Conservation (phyloP, 2,113 vertebrate genomes). For the Fregata magnificens region DNA sequence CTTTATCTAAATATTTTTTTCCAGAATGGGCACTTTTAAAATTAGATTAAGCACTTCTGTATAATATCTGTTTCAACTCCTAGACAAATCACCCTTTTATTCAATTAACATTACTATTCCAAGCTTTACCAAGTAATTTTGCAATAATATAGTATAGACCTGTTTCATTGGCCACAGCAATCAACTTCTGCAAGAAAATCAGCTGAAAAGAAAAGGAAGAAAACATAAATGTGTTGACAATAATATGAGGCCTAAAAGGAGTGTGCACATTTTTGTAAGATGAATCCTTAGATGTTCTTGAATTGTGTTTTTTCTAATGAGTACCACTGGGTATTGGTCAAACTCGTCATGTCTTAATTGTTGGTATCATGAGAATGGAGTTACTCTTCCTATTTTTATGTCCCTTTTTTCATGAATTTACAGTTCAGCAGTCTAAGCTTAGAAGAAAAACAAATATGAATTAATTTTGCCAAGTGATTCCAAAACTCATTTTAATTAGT, state of each 20-base stretch:
- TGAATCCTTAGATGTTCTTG: background rate
- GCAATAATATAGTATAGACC: background rate
- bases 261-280: background rate
- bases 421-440: slow-evolving; percentile 23
- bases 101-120: slow-evolving; percentile 23
- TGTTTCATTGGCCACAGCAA: background rate
- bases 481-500: slow-evolving; percentile 54
- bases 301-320: slow-evolving; percentile 53
- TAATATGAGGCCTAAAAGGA: background rate
- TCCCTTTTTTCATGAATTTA: slow-evolving; percentile 42
- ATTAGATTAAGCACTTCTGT: slow-evolving; percentile 42
- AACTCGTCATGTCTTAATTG: background rate
- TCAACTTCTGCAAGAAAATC: background rate
- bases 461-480: slow-evolving; percentile 41
- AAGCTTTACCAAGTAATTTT: background rate
- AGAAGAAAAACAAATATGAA: slow-evolving; percentile 30
- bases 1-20: slow-evolving; percentile 41
- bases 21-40: slow-evolving; percentile 17
- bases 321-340: background rate
- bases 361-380: background rate
- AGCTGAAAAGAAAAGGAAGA: background rate
- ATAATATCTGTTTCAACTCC: slow-evolving; percentile 9
- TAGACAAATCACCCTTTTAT: slow-evolving; percentile 51
- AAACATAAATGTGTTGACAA: background rate
- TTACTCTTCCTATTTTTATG: slow-evolving; percentile 22